Base-by-base conservation (phyloP, 2,888 invertebrate genomes). In the Caenorhabditis drosophilae region DNA sequence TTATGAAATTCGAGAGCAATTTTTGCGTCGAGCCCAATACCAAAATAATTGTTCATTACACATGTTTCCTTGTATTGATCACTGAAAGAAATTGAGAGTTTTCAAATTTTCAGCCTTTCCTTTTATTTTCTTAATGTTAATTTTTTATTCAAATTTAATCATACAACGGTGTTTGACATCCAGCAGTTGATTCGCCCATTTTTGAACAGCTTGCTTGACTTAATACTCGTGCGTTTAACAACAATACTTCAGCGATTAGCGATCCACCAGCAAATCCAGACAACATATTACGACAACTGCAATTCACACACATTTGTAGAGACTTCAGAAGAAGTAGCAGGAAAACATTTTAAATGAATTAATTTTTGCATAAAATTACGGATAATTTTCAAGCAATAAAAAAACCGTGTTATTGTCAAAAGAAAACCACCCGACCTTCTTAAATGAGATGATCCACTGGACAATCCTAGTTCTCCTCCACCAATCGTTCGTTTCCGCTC, bases 11-110 rank as follows among this genome's bases (percentile, higher is more conserved):
- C 96, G 42, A 96, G 86, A 0, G 94, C 92, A 53, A 97, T 95
- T 86, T 97, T 96, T 0, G 96, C 96, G 86, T 97, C 96, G 67
- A 97, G 92, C 0, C 96, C 96, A 80, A 97, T 96, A 0, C 96
- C 96, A 84, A 96, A 96, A 84, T 97, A 97, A 84, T 97, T 97
- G 85, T 96, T 97, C 96, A 97, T 96, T 1, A 95, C 94, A 80
- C 93, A 93, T 75, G 91, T 90, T 85, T 97, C 96, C 79, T 91
- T 91, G 84, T 86, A 88, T 23, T 92, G 92, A 86, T 92, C 92
- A 80, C 89, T 89, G 82, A 47, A 73, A 70, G 6, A 42, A 31
- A 20, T 34, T 11, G 16, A 41, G 18, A 7, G 31, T 18, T 41
- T 27, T 16, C 31, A 12, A 31, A 31, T 9, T 31, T 31, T 31